Evolutionary conservation across 2,888 invertebrate species (phyloP).

Genomic region (Epinotia ramella): DNA sequence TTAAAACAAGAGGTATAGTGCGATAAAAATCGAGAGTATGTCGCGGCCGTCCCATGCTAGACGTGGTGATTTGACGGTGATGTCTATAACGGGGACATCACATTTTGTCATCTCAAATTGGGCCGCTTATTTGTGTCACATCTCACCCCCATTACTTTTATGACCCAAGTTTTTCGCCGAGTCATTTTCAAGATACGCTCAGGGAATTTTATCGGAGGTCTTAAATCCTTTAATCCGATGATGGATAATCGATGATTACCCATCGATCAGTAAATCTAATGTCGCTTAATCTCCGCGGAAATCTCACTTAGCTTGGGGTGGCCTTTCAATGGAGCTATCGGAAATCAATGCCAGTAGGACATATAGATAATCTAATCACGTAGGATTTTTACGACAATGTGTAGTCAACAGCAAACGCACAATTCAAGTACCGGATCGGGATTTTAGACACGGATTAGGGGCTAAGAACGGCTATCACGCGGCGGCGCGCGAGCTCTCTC

Average conservation of each 20-base stretch:
- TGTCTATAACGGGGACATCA: neutral
- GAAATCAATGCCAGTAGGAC: slow-evolving; percentile 34
- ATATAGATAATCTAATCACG: neutral
- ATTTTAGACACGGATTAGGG: no score
- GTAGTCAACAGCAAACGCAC: no score
- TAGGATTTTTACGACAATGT: neutral
- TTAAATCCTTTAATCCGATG: slow-evolving; percentile 58
- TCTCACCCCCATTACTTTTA: neutral
- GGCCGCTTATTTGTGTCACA: neutral
- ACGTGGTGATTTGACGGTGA: neutral
- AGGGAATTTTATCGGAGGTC: slow-evolving; percentile 60
- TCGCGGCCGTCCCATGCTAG: no score
- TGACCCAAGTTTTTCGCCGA: slow-evolving; percentile 40
- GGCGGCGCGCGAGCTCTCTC: no score
- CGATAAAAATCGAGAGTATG: no score
- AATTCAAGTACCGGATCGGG: no score
- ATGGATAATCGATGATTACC: slow-evolving; percentile 62
- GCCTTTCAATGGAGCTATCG: slow-evolving; percentile 41
- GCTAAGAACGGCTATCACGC: no score
- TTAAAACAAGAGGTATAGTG: no score
- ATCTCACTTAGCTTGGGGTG: slow-evolving; percentile 40
- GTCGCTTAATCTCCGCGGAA: slow-evolving; percentile 44
- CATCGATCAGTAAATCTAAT: slow-evolving; percentile 47
- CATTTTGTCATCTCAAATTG: neutral
- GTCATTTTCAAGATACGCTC: slow-evolving; percentile 50